Evolutionary conservation across 53 echinoderm and acorn worm genomes (phyloP), one percentile per base, ranked within the genome.

Genomic region (Crossaster papposus): DNA sequence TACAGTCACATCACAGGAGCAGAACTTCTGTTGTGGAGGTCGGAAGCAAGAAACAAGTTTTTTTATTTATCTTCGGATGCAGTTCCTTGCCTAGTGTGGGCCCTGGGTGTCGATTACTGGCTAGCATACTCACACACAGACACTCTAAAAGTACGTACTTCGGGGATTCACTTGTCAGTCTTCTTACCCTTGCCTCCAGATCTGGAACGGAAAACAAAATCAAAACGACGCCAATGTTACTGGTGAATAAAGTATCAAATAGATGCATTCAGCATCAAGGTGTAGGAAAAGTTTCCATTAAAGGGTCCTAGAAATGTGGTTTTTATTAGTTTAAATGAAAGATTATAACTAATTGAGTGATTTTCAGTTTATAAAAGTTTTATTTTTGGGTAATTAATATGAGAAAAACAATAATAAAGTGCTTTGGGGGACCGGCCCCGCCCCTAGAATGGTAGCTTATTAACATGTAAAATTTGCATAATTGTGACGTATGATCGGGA

Each of bases 111-210:
- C 44, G 44, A 11, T 22, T 36, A 30, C 33, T 17, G 65, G 37
- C 24, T 24, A 23, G 68, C 30, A 87, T 62, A 87, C 77, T 36
- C 68, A 33, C 31, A 83, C 68, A 83, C 68, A 70, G 22, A 79
- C n/a, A n/a, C n/a, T n/a, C n/a, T n/a, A n/a, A 33, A 81, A 32
- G 50, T 26, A 81, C 81, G 34, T 22, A 74, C 30, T 58, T 36
- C 44, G 36, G 37, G 44, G 62, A 77, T 34, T 95, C 95, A 95
- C 93, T 95, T 95, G 29, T 95, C 95, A 14, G 92, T 68, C 64
- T 95, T 95, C 93, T 93, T 93, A 35, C 93, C 86, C 77, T 95
- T 95, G 85, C 95, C 91, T 53, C 95, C 95, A 29, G 92, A 95
- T 83, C 92, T 95, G 89, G 12, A 77, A 24, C 13, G 44, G 70